Conservation (phyloP, 1,140 invertebrate genomes). For the Propsilocerus akamusi region DNA sequence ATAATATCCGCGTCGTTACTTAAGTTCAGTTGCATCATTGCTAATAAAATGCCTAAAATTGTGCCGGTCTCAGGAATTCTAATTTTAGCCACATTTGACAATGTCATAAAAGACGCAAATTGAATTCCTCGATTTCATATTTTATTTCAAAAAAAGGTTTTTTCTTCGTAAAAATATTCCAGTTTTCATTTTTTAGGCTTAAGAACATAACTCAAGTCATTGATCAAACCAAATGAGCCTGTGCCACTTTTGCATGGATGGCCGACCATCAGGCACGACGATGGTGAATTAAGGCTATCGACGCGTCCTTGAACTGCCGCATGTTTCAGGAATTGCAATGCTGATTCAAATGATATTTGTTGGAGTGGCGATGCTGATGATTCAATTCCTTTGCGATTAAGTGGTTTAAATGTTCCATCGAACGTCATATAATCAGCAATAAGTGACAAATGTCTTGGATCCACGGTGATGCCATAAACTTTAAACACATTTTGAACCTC, state of each 20-base stretch:
- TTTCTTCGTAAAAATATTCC: no score
- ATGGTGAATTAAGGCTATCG: slow-evolving; percentile 72
- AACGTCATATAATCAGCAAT: slow-evolving; percentile 98
- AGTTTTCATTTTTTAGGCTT: no score
- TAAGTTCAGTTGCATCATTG: no score
- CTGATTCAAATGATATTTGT: slow-evolving; percentile 96
- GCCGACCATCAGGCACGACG: slow-evolving; percentile 74
- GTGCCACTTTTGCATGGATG: slow-evolving; percentile 69
- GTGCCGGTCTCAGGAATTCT: no score
- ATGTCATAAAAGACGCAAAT: no score
- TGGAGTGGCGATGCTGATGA: slow-evolving; percentile 79
- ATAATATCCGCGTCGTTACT: no score
- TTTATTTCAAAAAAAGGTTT: not conserved
- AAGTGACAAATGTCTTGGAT: slow-evolving; percentile 79
- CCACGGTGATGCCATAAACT: slow-evolving; percentile 90
- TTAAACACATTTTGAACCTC: slow-evolving; percentile 88
- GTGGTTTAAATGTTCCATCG: slow-evolving; percentile 71
- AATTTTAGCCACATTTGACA: no score
- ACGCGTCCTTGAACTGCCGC: slow-evolving; percentile 49
- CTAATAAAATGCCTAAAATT: no score
- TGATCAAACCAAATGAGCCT: slow-evolving; percentile 39
- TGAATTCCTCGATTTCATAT: no score
- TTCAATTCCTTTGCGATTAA: slow-evolving; percentile 81
- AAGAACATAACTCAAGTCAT: not conserved
- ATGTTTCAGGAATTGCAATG: slow-evolving; percentile 67